These are phyloP conservation scores for Tachina grossa DNA, from an alignment of 2,888 invertebrate genomes.

Conservation along the genomic window DNA sequence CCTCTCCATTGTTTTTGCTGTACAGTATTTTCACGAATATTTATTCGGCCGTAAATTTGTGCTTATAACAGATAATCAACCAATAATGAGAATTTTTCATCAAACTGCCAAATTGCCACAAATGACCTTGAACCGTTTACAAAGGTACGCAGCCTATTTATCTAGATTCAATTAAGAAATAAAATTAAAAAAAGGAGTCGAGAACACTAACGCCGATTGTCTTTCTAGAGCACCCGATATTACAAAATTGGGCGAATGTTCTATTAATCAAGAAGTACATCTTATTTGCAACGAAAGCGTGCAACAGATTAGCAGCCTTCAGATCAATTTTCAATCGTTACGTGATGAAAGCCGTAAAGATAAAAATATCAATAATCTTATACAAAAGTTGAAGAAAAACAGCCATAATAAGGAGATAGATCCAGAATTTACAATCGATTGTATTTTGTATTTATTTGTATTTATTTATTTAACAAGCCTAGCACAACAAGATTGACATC, in stretches of 20 bases:
- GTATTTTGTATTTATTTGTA: neutral
- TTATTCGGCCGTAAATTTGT: neutral
- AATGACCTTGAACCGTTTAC: conserved; percentile 59
- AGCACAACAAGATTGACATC: too few species aligned
- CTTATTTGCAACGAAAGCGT: conserved; percentile 26
- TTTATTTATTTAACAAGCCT: too few species aligned
- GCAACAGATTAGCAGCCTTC: conserved; percentile 30
- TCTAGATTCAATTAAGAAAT: conserved; percentile 6
- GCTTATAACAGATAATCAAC: conserved; percentile 36
- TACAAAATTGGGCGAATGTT: conserved; percentile 11
- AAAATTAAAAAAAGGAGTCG: conserved; percentile 44
- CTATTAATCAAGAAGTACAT: conserved; percentile 39
- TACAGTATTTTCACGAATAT: too few species aligned
- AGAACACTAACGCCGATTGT: conserved; percentile 63
- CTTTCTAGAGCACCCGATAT: conserved; percentile 16
- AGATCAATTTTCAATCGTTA: conserved; percentile 47
- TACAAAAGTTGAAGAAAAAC: neutral
- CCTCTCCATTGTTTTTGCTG: conserved; percentile 12
- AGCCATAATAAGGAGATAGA: neutral
- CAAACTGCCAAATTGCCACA: conserved; percentile 58
- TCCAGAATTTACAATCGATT: neutral
- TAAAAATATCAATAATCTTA: conserved; percentile 2
- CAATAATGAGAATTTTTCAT: conserved; percentile 52
- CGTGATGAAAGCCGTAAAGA: conserved; percentile 57
- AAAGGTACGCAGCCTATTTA: neutral